Evolutionary conservation across 2,888 invertebrate genomes (phyloP).

Genomic region (Xestia c-nigrum): DNA sequence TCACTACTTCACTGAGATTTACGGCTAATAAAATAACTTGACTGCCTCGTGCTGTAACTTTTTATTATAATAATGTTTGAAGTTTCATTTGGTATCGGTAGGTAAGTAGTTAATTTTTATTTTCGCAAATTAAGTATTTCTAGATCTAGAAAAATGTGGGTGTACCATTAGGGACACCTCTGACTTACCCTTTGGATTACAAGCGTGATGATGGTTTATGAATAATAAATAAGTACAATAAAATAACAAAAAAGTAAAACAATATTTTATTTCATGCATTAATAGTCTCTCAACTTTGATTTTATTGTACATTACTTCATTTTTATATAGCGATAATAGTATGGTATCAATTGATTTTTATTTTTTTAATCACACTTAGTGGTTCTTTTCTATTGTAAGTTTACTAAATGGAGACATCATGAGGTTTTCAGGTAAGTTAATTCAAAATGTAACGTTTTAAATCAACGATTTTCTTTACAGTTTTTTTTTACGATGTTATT

Average conservation of each 20-base stretch:
- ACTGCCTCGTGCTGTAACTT: conserved; percentile 49
- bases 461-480: not conserved
- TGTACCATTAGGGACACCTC: too few relatives aligned
- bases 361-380: conserved; percentile 10
- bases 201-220: too few relatives aligned
- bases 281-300: too few relatives aligned
- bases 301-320: too few relatives aligned
- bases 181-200: too few relatives aligned
- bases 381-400: not conserved
- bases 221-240: too few relatives aligned
- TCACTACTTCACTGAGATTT: conserved; percentile 64
- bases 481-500: not conserved
- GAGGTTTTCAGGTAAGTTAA: not conserved
- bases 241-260: too few relatives aligned
- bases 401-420: not conserved
- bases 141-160: too few relatives aligned
- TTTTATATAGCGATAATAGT: too few relatives aligned
- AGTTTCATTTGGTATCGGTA: conserved; percentile 52
- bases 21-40: conserved; percentile 66
- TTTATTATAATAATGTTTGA: conserved; percentile 57
- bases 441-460: not conserved
- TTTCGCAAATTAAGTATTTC: too few relatives aligned
- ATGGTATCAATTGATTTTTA: not conserved
- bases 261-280: too few relatives aligned
- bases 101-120: conserved; percentile 14